Conservation (phyloP, 2,113 vertebrate species). For the Anguilla japonica region DNA sequence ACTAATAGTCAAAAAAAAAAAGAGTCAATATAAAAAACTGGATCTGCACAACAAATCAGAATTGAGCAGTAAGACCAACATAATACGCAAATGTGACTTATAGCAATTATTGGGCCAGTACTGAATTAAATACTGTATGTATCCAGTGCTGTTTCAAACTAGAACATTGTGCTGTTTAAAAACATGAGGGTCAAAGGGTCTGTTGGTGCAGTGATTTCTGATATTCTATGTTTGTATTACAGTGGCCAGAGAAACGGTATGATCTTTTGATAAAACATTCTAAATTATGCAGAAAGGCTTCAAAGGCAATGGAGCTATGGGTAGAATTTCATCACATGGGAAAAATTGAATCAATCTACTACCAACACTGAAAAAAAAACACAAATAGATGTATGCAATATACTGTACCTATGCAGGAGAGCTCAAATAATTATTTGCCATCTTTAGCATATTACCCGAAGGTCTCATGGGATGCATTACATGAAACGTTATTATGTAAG, state of each 20-base stretch:
- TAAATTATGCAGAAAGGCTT: constrained; percentile 16
- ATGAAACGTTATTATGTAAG: no score
- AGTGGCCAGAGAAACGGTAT: neutral
- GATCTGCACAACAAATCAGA: no score
- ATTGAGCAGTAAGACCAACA: no score
- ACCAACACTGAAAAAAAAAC: neutral
- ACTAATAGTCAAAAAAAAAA: no score
- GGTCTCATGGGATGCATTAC: no score
- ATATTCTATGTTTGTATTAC: constrained; percentile 1
- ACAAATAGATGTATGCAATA: neutral
- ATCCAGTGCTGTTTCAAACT: neutral
- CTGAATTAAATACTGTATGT: neutral
- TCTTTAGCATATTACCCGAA: neutral
- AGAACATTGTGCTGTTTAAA: neutral
- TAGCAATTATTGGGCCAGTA: neutral
- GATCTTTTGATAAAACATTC: neutral
- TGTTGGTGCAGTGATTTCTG: neutral
- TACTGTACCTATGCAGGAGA: neutral
- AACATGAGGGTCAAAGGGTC: neutral
- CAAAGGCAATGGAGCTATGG: neutral
- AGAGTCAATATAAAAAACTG: no score
- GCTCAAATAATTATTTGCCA: neutral
- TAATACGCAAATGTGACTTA: no score
- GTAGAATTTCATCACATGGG: neutral
- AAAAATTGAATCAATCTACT: neutral